Conservation (phyloP, 2,113 vertebrate species). For the Hirundichthys speculiger region DNA sequence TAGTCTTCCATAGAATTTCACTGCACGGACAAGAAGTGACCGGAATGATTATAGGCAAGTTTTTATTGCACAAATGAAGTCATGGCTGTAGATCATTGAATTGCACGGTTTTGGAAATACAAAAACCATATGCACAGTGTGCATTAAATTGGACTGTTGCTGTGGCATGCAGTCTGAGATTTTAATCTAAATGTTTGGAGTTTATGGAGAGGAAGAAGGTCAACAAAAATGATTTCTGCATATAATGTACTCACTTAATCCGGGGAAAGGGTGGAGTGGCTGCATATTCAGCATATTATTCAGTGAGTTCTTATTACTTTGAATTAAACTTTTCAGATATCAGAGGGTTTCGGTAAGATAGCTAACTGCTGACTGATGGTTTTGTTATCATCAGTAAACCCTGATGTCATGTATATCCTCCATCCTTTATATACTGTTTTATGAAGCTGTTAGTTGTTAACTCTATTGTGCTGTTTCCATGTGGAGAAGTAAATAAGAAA, state of each 20-base stretch:
- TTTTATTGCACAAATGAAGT: conserved; percentile 65
- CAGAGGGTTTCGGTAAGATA: too few species aligned
- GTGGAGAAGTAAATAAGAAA: too few species aligned
- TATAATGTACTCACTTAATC: neutral
- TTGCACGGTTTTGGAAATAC: conserved; percentile 46
- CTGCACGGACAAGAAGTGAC: conserved; percentile 40
- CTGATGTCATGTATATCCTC: too few species aligned
- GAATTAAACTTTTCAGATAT: too few species aligned
- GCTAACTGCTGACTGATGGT: too few species aligned
- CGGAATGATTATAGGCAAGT: conserved; percentile 63
- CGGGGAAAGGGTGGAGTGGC: neutral
- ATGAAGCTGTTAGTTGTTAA: too few species aligned
- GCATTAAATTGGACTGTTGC: conserved; percentile 51
- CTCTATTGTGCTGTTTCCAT: too few species aligned
- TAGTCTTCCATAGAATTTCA: conserved; percentile 47
- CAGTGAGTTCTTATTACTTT: conserved; percentile 55
- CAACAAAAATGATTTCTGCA: conserved; percentile 19
- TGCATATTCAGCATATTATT: conserved; percentile 25
- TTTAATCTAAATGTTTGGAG: conserved; percentile 44
- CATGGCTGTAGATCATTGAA: conserved; percentile 60
- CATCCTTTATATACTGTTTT: too few species aligned
- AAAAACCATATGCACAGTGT: too few species aligned
- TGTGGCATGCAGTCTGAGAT: conserved; percentile 48
- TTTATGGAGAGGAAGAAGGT: conserved; percentile 35
- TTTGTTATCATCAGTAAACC: too few species aligned